Evolutionary conservation across 1,140 invertebrate genomes (phyloP).

Genomic region (Eriosoma lanigerum): DNA sequence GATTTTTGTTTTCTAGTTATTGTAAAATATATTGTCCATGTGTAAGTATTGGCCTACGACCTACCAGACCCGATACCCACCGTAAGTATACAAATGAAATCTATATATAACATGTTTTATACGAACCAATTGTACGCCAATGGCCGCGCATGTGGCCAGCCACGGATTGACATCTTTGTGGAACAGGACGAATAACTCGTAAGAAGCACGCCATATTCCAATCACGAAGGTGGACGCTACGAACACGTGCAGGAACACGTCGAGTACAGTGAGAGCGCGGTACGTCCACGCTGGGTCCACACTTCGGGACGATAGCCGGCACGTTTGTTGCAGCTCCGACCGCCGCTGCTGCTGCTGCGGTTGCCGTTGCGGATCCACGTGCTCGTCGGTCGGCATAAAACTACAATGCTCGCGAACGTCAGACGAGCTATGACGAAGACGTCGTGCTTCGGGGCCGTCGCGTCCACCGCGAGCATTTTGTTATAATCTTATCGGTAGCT

Average conservation of each 20-base stretch:
- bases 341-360: background rate
- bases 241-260: constrained; percentile 71
- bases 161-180: constrained; percentile 59
- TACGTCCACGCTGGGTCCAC: constrained; percentile 4
- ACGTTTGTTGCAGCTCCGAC: background rate
- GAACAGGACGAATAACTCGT: constrained; percentile 74
- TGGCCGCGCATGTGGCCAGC: constrained; percentile 40
- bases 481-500: constrained; percentile 21
- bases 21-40: too few species aligned
- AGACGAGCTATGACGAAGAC: background rate
- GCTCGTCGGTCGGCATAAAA: background rate
- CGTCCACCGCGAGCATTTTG: background rate
- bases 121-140: constrained; percentile 50
- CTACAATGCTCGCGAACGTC: background rate
- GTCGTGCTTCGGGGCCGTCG: background rate
- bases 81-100: too few species aligned
- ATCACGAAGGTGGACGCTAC: constrained; percentile 77
- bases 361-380: background rate
- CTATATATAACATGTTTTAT: too few species aligned
- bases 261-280: constrained; percentile 61
- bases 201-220: constrained; percentile 81
- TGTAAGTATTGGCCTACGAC: too few species aligned
- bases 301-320: background rate
- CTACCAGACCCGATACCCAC: too few species aligned
- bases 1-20: too few species aligned